These are phyloP conservation scores for Elephas maximus DNA, from an alignment of 2,113 vertebrate species.

Conservation along the genomic window DNA sequence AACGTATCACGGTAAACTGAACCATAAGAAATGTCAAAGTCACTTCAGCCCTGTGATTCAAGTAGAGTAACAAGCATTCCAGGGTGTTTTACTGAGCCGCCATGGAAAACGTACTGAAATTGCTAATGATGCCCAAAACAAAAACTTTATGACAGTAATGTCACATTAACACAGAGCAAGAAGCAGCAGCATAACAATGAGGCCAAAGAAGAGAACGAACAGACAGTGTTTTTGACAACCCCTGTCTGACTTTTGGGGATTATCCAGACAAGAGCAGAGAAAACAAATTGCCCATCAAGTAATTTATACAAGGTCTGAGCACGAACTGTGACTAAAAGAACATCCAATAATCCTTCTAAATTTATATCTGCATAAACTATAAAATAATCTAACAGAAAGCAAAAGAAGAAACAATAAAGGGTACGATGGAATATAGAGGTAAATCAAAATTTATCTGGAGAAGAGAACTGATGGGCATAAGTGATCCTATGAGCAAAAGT, in stretches of 20 bases:
- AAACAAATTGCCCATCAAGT: slow-evolving; percentile 36
- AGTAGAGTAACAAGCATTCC: not conserved
- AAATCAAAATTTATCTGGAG: slow-evolving; percentile 29
- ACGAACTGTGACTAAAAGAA: not conserved
- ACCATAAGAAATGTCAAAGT: slow-evolving; percentile 4
- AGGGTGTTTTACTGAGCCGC: not conserved
- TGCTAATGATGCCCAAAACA: slow-evolving; percentile 20
- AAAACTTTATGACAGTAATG: slow-evolving; percentile 33
- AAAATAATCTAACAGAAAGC: not conserved
- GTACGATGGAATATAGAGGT: not conserved
- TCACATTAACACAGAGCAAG: slow-evolving; percentile 36
- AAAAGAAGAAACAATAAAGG: not conserved
- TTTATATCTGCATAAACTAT: not conserved
- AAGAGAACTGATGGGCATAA: not conserved
- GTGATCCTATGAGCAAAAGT: not conserved
- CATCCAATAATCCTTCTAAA: not conserved
- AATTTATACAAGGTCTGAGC: not conserved
- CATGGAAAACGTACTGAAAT: not conserved
- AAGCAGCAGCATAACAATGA: not conserved
- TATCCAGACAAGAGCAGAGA: slow-evolving; percentile 54
- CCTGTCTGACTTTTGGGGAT: not conserved
- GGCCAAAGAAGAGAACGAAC: not conserved
- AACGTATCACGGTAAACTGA: not conserved
- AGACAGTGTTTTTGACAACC: slow-evolving; percentile 55
- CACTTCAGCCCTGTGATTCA: not conserved